These are phyloP conservation scores for Diploscapter pachys DNA, from an alignment of 1,140 invertebrate species.

Conservation along the genomic window DNA sequence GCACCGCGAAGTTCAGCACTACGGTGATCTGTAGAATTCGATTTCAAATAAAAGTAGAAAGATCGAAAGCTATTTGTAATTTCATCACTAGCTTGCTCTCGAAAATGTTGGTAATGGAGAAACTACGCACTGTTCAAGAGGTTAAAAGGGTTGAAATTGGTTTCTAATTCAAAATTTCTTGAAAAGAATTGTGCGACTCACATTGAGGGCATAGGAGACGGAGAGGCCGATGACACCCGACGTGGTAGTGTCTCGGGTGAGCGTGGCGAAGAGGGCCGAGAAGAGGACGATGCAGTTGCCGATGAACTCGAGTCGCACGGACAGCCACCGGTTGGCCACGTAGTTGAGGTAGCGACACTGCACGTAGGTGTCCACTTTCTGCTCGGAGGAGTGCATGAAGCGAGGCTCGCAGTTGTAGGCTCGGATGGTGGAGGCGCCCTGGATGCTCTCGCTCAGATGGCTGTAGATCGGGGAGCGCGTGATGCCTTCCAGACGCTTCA, in stretches of 20 bases:
- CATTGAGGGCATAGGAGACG: conserved; percentile 60
- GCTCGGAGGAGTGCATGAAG: conserved; percentile 63
- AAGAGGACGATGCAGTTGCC: conserved; percentile 65
- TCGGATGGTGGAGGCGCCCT: conserved; percentile 64
- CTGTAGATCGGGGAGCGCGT: conserved; percentile 94
- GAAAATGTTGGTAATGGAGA: conserved; percentile 21
- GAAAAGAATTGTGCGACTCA: conserved; percentile 27
- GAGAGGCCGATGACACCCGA: conserved; percentile 61
- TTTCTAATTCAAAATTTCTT: no score
- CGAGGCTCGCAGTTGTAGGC: conserved; percentile 62
- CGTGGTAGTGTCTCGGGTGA: conserved; percentile 49
- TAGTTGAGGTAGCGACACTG: conserved; percentile 54
- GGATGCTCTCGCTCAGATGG: conserved; percentile 85
- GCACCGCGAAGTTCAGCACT: conserved; percentile 89
- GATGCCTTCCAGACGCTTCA: conserved; percentile 90
- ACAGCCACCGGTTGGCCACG: conserved; percentile 61
- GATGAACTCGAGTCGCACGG: conserved; percentile 64
- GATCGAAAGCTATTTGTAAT: neutral
- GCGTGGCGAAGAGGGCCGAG: conserved; percentile 63
- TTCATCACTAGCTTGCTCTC: neutral
- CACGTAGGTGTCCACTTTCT: conserved; percentile 61
- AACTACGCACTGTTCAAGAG: neutral
- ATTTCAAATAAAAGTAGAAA: neutral
- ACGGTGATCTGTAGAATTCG: conserved; percentile 72
- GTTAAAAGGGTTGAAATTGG: neutral